These are phyloP conservation scores for Himantopus leucocephalus DNA, from an alignment of 2,113 vertebrate species.

Conservation along the genomic window DNA sequence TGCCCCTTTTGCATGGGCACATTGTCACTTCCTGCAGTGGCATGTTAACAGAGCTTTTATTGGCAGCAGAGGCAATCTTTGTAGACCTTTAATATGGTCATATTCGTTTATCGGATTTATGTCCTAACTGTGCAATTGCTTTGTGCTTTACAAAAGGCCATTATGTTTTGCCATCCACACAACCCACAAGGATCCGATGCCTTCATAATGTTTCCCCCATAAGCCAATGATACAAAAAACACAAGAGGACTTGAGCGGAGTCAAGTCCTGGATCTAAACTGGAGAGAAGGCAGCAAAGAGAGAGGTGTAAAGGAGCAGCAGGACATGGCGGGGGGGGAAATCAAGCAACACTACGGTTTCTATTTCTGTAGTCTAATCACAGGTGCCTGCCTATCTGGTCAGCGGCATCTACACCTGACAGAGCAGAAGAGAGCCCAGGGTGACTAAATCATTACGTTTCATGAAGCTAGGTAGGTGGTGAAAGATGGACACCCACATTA, in stretches of 20 bases:
- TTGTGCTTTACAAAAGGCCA: not conserved
- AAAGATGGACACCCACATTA: not conserved
- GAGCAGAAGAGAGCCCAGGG: not conserved
- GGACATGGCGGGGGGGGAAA: not conserved
- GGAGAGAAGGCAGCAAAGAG: not conserved
- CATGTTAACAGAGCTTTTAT: not conserved
- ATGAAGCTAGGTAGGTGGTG: not conserved
- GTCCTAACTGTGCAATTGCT: not conserved
- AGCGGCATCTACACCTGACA: not conserved
- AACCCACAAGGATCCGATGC: not conserved
- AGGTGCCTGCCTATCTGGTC: not conserved
- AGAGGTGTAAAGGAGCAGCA: not conserved
- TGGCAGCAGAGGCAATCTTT: not conserved
- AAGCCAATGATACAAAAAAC: not conserved
- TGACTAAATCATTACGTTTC: not conserved
- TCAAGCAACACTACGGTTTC: not conserved
- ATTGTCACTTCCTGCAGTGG: not conserved
- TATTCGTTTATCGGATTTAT: not conserved
- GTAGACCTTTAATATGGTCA: not conserved
- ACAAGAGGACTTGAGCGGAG: not conserved
- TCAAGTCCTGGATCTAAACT: not conserved
- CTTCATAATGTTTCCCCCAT: not conserved
- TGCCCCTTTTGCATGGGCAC: not conserved
- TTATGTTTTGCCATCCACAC: not conserved
- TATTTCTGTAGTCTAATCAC: not conserved